Evolutionary conservation across 2,888 invertebrate genomes (phyloP), one percentile per base, ranked within the genome.

Genomic region (Pristionchus maxplancki): DNA sequence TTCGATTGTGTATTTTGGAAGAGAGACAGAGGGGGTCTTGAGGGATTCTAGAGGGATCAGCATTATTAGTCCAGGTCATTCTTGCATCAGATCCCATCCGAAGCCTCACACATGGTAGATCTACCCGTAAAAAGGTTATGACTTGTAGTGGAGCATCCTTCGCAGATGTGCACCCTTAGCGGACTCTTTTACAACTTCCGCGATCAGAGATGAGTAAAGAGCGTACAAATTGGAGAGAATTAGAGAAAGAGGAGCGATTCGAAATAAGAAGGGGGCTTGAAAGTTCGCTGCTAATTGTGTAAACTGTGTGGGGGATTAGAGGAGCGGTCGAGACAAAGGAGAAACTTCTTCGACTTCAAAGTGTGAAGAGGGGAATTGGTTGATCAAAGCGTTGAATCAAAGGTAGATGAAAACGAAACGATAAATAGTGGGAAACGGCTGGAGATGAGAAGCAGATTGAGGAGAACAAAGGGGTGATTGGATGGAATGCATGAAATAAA

Each of bases 371-470:
- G 83, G 83, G n/a, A 83, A 83, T 53, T 50, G 50, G 82, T 48
- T 24, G 83, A 83, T 40, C 24, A 62, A 53, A 83, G 44, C 34
- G 9, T 34, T 20, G 84, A 44, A 83, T 62, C 24, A 34, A 44
- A 11, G 81, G 64, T 34, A 82, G 88, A 82, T 82, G 83, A 67
- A 88, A 71, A 37, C 17, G 64, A 28, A 58, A n/a, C 28, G 64
- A 67, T 67, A 67, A 74, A 74, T 74, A 40, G 31, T 58, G 58
- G n/a, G 58, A 58, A 58, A 58, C 58, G n/a, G n/a, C n/a, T 13
- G 50, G 20, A 58, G 58, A 58, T 58, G 58, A 58, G 24, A 58
- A 58, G 58, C 58, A 58, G 58, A 58, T n/a, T 58, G 58, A 58
- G 58, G 24, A 24, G 53, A n/a, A 58, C 58, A 58, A 58, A 58